Percentiles rank a stretch among this genome's conserved stretches.
Evolutionary conservation across 1,140 invertebrate genomes (phyloP).

Genomic region (Hyles euphorbiae): DNA sequence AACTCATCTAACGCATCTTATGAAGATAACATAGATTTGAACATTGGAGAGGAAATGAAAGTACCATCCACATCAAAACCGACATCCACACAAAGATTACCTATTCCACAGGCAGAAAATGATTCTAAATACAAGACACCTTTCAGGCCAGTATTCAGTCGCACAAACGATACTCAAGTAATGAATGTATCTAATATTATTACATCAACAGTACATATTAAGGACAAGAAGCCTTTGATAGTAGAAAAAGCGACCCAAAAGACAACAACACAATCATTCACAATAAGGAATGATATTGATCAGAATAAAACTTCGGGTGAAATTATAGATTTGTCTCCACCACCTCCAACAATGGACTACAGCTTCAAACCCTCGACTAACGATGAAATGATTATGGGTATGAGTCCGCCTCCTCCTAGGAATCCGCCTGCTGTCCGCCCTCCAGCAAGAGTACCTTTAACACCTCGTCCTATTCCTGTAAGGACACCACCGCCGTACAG

Average conservation of each 20-base stretch:
- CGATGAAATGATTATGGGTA: constrained; percentile 71
- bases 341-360: constrained; percentile 61
- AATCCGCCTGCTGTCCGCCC: constrained; percentile 34
- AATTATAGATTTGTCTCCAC: constrained; percentile 68
- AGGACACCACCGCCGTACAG: constrained; percentile 54
- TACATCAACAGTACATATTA: constrained; percentile 64
- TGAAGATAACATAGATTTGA: constrained; percentile 62
- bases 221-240: constrained; percentile 64
- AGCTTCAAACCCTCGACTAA: constrained; percentile 58
- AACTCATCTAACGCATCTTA: constrained; percentile 59
- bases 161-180: constrained; percentile 35
- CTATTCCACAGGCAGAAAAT: constrained; percentile 10
- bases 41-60: constrained; percentile 63
- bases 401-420: constrained; percentile 66
- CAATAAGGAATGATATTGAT: constrained; percentile 37
- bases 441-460: constrained; percentile 38
- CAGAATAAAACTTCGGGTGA: constrained; percentile 49
- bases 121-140: constrained; percentile 36
- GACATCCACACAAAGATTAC: constrained; percentile 13
- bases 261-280: constrained; percentile 48
- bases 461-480: constrained; percentile 42
- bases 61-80: constrained; percentile 22
- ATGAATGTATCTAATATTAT: constrained; percentile 66
- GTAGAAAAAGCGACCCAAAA: constrained; percentile 52
- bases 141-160: constrained; percentile 35